These are phyloP conservation scores for Thera britannica DNA, from an alignment of 2,888 invertebrate genomes.

Conservation along the genomic window DNA sequence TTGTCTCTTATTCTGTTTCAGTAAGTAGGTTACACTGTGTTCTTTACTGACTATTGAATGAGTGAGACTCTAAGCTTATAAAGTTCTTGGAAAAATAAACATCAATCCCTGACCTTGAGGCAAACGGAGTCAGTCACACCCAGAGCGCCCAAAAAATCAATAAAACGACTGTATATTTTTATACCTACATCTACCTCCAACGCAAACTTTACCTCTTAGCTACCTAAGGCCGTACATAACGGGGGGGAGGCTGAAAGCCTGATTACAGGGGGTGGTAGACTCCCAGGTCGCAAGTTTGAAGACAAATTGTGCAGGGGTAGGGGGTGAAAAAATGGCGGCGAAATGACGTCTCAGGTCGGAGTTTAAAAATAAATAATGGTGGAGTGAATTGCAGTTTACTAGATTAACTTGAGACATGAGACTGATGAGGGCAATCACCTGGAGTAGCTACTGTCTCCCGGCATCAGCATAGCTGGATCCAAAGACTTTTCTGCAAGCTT, in stretches of 20 bases:
- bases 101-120: slow-evolving; percentile 14
- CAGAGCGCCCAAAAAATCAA: slow-evolving; percentile 20
- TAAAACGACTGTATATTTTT: slow-evolving; percentile 27
- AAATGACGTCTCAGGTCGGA: slow-evolving; percentile 59
- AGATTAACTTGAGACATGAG: slow-evolving; percentile 33
- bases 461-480: not conserved
- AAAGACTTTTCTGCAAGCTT: too few species aligned
- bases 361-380: slow-evolving; percentile 64
- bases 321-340: slow-evolving; percentile 68
- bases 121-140: slow-evolving; percentile 19
- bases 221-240: slow-evolving; percentile 70
- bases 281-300: slow-evolving; percentile 72
- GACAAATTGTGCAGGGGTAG: slow-evolving; percentile 66
- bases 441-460: slow-evolving; percentile 5
- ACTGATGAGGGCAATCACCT: slow-evolving; percentile 30
- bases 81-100: slow-evolving; percentile 3
- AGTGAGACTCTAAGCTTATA: not conserved
- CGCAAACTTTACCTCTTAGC: slow-evolving; percentile 49
- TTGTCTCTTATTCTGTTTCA: not conserved
- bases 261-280: slow-evolving; percentile 47
- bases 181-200: slow-evolving; percentile 28
- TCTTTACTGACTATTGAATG: too few species aligned
- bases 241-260: slow-evolving; percentile 46
- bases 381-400: slow-evolving; percentile 46
- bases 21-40: not conserved